Percentiles rank a stretch among this genome's conserved stretches.
Conservation (phyloP, 2,797 vertebrate species). For the Hyperoplus immaculatus region DNA sequence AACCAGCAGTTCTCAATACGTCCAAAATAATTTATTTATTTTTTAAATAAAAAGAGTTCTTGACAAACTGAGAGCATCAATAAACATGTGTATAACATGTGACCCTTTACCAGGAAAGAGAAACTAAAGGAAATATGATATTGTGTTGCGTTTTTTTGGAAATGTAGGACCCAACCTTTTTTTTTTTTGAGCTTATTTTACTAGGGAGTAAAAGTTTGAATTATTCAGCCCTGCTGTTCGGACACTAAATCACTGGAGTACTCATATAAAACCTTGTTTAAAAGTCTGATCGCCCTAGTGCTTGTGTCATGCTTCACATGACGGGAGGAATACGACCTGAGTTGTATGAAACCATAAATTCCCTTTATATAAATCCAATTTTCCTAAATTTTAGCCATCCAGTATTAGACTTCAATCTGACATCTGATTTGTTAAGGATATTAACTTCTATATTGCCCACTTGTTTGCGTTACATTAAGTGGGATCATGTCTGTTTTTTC, state of each 20-base stretch:
- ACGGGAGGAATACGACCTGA: neutral
- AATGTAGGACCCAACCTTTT: neutral
- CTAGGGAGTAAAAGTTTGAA: neutral
- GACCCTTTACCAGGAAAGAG: neutral
- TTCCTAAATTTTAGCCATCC: neutral
- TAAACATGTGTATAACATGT: no score
- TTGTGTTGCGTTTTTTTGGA: neutral
- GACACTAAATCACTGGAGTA: neutral
- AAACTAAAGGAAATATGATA: neutral
- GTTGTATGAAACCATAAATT: neutral
- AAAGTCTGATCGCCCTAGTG: neutral
- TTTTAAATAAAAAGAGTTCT: no score
- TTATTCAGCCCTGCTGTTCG: neutral
- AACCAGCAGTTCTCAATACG: neutral
- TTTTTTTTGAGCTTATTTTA: neutral
- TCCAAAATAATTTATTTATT: no score
- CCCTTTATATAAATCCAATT: neutral
- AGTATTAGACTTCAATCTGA: neutral
- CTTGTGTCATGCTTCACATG: neutral
- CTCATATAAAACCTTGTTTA: no score
- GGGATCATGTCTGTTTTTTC: constrained; percentile 8
- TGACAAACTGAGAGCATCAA: no score
- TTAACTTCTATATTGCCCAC: neutral
- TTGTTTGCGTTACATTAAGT: constrained; percentile 15
- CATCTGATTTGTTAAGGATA: neutral